Conservation (phyloP, 2,797 vertebrate genomes). For the Protonibea diacanthus region DNA sequence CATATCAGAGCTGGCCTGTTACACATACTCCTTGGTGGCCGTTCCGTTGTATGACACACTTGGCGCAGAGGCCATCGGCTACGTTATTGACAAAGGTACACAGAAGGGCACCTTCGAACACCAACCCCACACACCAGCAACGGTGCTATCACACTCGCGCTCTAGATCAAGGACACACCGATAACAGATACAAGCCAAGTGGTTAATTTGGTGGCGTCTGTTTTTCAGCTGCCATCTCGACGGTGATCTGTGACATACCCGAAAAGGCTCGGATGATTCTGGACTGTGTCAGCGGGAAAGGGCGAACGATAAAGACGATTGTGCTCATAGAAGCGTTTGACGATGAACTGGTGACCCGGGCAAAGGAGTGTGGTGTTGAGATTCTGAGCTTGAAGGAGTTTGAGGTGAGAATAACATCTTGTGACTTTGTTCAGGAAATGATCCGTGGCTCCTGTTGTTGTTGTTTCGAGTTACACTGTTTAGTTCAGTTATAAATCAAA, state of each 20-base stretch:
- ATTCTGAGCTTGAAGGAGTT: slow-evolving; percentile 89
- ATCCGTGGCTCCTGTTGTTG: not conserved
- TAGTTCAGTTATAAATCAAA: not conserved
- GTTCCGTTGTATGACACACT: slow-evolving; percentile 97
- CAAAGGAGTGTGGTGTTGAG: slow-evolving; percentile 88
- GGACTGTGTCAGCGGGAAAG: slow-evolving; percentile 82
- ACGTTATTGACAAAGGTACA: slow-evolving; percentile 93
- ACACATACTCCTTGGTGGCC: slow-evolving; percentile 92
- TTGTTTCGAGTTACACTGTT: not conserved
- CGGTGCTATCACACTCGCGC: not conserved
- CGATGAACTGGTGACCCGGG: slow-evolving; percentile 86
- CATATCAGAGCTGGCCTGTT: slow-evolving; percentile 94
- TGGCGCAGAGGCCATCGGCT: slow-evolving; percentile 91
- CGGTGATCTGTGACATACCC: slow-evolving; percentile 92
- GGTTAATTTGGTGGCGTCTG: not conserved
- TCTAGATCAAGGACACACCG: not conserved
- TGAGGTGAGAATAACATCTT: slow-evolving; percentile 84
- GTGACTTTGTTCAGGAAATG: not conserved
- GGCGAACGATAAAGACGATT: slow-evolving; percentile 87
- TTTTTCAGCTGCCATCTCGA: slow-evolving; percentile 87
- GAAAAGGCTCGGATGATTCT: slow-evolving; percentile 91
- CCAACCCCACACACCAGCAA: not conserved
- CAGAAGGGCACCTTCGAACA: not conserved
- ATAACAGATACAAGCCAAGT: not conserved
- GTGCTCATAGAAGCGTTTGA: slow-evolving; percentile 91